Evolutionary conservation across 2,888 invertebrate species (phyloP).

Genomic region (Scelioninae gen. 2): DNA sequence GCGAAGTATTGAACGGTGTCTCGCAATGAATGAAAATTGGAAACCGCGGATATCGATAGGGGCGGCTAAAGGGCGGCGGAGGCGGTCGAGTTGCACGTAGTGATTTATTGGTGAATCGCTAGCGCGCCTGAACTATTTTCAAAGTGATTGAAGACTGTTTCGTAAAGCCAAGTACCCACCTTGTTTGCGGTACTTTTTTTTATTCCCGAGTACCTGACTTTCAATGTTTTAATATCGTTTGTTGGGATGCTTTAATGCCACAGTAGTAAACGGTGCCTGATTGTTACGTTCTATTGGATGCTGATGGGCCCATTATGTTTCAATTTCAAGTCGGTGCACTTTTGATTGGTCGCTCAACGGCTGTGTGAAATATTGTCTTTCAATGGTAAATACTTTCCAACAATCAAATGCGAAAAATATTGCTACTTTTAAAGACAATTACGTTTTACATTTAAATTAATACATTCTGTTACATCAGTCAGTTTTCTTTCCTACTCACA

Average conservation of each 20-base stretch:
- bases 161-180: slow-evolving; percentile 50
- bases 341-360: slow-evolving; percentile 9
- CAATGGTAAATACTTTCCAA: neutral
- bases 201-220: slow-evolving; percentile 36
- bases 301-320: slow-evolving; percentile 24
- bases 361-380: slow-evolving; percentile 5
- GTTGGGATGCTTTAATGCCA: slow-evolving; percentile 19
- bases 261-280: neutral
- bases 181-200: slow-evolving; percentile 43
- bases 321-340: slow-evolving; percentile 11
- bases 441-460: no score
- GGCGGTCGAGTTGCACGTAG: slow-evolving; percentile 56
- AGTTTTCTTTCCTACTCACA: no score
- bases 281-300: neutral
- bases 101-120: slow-evolving; percentile 67
- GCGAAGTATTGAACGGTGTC: slow-evolving; percentile 66
- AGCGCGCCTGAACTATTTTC: slow-evolving; percentile 64
- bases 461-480: no score
- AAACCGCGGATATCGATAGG: slow-evolving; percentile 66
- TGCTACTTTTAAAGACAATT: no score
- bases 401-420: no score
- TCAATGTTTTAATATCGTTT: slow-evolving; percentile 51
- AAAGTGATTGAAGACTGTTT: slow-evolving; percentile 65
- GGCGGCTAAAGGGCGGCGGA: slow-evolving; percentile 47
- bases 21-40: slow-evolving; percentile 68